Evolutionary conservation across 2,797 vertebrate species (phyloP).

Genomic region (Apodemus agrarius): DNA sequence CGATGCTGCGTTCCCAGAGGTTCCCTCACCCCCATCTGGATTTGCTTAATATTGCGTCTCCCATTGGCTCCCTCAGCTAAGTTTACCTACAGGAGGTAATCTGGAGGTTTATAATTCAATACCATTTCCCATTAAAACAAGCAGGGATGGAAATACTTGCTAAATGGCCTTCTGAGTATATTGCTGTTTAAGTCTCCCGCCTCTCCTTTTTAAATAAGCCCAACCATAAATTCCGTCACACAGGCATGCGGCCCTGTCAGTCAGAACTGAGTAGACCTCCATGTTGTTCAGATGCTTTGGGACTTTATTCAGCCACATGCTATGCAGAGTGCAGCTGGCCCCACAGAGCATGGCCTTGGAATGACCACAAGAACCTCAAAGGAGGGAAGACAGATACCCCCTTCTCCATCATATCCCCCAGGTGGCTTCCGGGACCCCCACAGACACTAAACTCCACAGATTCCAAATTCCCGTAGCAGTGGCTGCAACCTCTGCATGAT

Average conservation of each 20-base stretch:
- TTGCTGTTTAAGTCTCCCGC: background rate
- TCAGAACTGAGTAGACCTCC: background rate
- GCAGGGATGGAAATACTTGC: background rate
- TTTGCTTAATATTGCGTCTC: background rate
- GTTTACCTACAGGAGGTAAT: background rate
- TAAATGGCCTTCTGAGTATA: slow-evolving; percentile 12
- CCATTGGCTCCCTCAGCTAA: background rate
- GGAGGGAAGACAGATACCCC: background rate
- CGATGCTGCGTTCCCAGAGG: background rate
- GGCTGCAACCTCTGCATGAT: background rate
- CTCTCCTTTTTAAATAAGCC: background rate
- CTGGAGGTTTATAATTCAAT: slow-evolving; percentile 17
- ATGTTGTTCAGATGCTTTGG: background rate
- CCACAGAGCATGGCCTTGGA: background rate
- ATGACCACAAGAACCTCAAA: background rate
- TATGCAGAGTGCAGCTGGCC: background rate
- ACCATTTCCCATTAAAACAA: background rate
- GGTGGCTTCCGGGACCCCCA: background rate
- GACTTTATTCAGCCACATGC: background rate
- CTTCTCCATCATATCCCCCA: background rate
- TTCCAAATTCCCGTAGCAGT: background rate
- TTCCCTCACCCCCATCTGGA: background rate
- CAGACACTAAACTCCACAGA: background rate
- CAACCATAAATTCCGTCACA: background rate
- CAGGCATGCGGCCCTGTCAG: background rate